phyloP scores from a whole-genome alignment of 2,888 invertebrate genomes.

The Drosophila nr. perissopoda region DNA sequence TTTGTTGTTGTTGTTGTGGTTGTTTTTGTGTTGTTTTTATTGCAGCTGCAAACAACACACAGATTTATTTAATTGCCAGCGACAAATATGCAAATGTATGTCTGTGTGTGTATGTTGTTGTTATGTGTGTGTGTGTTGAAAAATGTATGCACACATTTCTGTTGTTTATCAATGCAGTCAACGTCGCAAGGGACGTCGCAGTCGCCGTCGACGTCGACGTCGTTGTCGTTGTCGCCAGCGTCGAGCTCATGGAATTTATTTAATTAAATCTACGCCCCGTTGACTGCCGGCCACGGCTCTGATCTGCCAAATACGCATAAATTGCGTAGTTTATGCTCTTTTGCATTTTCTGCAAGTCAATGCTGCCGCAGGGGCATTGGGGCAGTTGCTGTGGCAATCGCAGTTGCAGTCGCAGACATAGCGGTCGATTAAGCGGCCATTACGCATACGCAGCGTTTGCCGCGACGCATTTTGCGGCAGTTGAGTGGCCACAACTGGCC shows the following conservation, averaged over 20 bases:
- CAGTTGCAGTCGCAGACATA: slow-evolving; percentile 39
- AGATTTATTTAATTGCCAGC: slow-evolving; percentile 80
- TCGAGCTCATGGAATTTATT: slow-evolving; percentile 73
- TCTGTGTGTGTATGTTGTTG: slow-evolving; percentile 57
- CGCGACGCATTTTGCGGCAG: neutral
- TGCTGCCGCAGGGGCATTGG: slow-evolving; percentile 30
- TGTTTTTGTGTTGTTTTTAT: slow-evolving; percentile 15
- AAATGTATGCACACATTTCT: slow-evolving; percentile 71
- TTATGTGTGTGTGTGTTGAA: slow-evolving; percentile 36
- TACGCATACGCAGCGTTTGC: slow-evolving; percentile 60
- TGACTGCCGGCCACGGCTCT: slow-evolving; percentile 52
- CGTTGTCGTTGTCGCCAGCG: slow-evolving; percentile 27
- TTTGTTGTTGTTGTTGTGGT: slow-evolving; percentile 10
- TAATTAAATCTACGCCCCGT: slow-evolving; percentile 79
- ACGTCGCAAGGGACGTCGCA: neutral
- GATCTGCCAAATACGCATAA: slow-evolving; percentile 72
- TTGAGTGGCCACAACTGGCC: slow-evolving; percentile 29
- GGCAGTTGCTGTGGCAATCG: slow-evolving; percentile 31
- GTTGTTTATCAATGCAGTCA: slow-evolving; percentile 22
- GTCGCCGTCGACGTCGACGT: slow-evolving; percentile 2
- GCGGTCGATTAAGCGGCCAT: slow-evolving; percentile 46
- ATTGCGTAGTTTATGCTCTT: slow-evolving; percentile 72
- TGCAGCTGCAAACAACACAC: slow-evolving; percentile 64
- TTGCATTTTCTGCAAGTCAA: neutral
- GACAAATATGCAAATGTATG: slow-evolving; percentile 56